A percentile compares a stretch with the other conserved stretches of the same genome.
These are phyloP conservation scores for Acrobasis consociella DNA, from an alignment of 2,888 invertebrate species.

Conservation along the genomic window DNA sequence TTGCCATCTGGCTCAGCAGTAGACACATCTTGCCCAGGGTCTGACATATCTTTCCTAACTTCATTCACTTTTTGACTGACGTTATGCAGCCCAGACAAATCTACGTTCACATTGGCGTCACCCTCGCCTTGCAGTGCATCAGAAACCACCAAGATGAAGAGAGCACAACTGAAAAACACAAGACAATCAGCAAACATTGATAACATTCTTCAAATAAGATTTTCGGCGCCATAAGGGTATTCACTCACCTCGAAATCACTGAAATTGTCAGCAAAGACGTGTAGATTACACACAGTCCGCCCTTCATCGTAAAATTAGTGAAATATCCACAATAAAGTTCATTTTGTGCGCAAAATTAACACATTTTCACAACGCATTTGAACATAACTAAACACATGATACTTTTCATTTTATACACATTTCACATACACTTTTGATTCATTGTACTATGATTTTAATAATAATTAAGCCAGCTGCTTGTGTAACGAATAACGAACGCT, in stretches of 20 bases:
- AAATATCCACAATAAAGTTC: conserved; percentile 75
- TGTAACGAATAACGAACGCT: conserved; percentile 34
- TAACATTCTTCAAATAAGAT: not conserved
- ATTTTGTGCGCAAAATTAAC: conserved; percentile 76
- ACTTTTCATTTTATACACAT: conserved; percentile 41
- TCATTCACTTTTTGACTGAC: conserved; percentile 61
- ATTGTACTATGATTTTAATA: conserved; percentile 43
- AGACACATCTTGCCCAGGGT: conserved; percentile 36
- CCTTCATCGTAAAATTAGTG: conserved; percentile 83
- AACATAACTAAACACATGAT: conserved; percentile 40
- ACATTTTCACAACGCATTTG: conserved; percentile 60
- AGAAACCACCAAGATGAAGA: conserved; percentile 83
- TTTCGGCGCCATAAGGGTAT: conserved; percentile 13
- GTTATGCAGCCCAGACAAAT: conserved; percentile 71
- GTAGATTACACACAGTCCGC: conserved; percentile 81
- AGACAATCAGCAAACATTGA: conserved; percentile 8
- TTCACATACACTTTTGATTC: conserved; percentile 47
- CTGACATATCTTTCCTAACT: conserved; percentile 39
- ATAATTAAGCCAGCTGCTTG: conserved; percentile 41
- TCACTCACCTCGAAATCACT: conserved; percentile 81
- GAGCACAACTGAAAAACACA: conserved; percentile 75
- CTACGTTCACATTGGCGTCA: conserved; percentile 53
- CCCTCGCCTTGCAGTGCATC: conserved; percentile 74
- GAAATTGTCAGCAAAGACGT: conserved; percentile 84
- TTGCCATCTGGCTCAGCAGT: conserved; percentile 34